A percentile compares a stretch with the other conserved stretches of the same genome.
Evolutionary conservation across 2,113 vertebrate species (phyloP).

Genomic region (Microtus ochrogaster): DNA sequence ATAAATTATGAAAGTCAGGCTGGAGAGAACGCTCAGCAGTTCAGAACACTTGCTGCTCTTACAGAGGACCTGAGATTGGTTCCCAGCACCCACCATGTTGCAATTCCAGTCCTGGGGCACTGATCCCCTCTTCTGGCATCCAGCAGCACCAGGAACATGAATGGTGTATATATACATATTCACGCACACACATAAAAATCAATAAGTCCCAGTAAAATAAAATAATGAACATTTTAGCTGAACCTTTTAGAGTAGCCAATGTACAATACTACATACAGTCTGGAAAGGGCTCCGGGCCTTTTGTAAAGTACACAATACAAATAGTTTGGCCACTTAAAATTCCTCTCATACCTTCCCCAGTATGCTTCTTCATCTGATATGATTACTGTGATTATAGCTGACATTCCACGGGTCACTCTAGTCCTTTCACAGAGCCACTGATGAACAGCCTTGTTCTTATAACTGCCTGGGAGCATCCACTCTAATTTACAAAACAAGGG

Average conservation of each 20-base stretch:
- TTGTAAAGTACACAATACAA: slow-evolving; percentile 65
- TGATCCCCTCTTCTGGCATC: background rate
- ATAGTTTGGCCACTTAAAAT: slow-evolving; percentile 73
- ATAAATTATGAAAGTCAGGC: slow-evolving; percentile 36
- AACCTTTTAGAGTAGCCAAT: background rate
- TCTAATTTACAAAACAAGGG: background rate
- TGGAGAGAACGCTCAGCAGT: background rate
- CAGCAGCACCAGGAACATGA: background rate
- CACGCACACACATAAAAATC: background rate
- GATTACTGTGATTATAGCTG: slow-evolving; percentile 54
- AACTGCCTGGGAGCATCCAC: background rate
- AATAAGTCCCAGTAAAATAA: background rate
- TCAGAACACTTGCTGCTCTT: background rate
- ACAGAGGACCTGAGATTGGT: background rate
- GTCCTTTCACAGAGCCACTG: slow-evolving; percentile 10
- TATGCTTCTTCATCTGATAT: slow-evolving; percentile 62
- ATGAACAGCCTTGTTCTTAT: background rate
- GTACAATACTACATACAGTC: background rate
- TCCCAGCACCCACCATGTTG: background rate
- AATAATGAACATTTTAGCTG: slow-evolving; percentile 14
- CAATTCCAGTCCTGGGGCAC: background rate
- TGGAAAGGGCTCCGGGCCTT: slow-evolving; percentile 34
- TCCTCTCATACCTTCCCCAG: slow-evolving; percentile 58
- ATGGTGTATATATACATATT: background rate
- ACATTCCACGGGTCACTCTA: slow-evolving; percentile 57